Conservation (phyloP, 2,797 vertebrate species). For the Oreortyx pictus region DNA sequence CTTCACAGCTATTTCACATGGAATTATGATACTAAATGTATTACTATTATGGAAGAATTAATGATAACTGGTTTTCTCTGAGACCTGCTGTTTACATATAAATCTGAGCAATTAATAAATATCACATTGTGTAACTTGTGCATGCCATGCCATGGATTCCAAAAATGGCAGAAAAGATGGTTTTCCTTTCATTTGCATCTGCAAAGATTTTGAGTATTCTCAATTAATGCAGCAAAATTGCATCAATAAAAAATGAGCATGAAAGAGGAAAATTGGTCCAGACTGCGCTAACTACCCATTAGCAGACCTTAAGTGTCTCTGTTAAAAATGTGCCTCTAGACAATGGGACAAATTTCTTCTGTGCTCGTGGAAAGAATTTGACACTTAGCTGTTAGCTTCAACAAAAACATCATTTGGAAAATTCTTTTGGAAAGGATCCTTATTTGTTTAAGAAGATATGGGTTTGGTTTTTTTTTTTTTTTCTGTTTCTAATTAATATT, state of each 20-base stretch:
- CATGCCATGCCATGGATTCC: neutral
- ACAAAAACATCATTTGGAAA: neutral
- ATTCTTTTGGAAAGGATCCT: neutral
- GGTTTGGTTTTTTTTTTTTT: neutral
- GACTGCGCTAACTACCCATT: neutral
- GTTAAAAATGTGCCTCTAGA: neutral
- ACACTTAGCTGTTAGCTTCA: neutral
- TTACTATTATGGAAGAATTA: neutral
- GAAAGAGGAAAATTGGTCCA: neutral
- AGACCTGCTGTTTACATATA: neutral
- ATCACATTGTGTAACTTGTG: neutral
- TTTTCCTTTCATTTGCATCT: neutral
- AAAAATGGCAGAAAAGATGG: neutral
- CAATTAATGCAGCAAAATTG: neutral
- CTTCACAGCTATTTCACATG: neutral
- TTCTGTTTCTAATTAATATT: neutral
- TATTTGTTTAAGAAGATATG: neutral
- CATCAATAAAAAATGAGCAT: neutral
- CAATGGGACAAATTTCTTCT: neutral
- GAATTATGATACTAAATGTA: neutral
- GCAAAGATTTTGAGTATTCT: neutral
- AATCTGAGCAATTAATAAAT: slow-evolving; percentile 26
- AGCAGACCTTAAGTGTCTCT: neutral
- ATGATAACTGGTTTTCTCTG: slow-evolving; percentile 10
- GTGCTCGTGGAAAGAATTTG: neutral